Base-by-base conservation (phyloP, 30 jellyfish, hydroid and myxozoan species). In the Clytia hemisphaerica region DNA sequence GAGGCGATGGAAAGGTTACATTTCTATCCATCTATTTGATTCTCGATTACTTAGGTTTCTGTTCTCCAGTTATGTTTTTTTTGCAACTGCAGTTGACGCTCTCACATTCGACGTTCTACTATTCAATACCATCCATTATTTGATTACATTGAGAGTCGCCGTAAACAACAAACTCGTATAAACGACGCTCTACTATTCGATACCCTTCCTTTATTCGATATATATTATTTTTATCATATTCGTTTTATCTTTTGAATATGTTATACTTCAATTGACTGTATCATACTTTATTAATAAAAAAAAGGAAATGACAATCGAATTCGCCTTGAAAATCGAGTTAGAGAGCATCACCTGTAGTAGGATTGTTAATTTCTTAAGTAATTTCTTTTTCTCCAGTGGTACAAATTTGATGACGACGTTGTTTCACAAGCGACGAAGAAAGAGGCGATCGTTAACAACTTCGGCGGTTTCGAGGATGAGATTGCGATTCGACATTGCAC, bases 391-490 rank as follows among this genome's bases (percentile, higher is more conserved):
- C 16, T 73, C 35, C 57, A 91, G 95, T 91, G 99, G 99, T 77
- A 69, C 76, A 91, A 91, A 91, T 91, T 91, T 48, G 99, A 91
- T 45, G 99, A 91, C 63, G 99, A 91, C 35, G 95, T 91, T 34
- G 99, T 91, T 46, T 82, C 95, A 3, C 93, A 79, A 94, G 97
- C 97, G 19, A 79, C 92, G 63, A 88, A 88, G 37, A 88, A 74
- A 38, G 97, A 88, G 55, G 97, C 97, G 18, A 80, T 88, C 27
- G 97, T 79, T 30, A 88, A 88, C 46, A 88, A 88, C 37, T 88
- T 88, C 61, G 97, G 97, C 21, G 97, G 97, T 24, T 74, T 63
- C 37, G 97, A 88, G 95, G 95, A 84, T 28, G 95, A 84, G 35
- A 61, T 88, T 45, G 60, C 81, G 4, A 83, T 88, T 19, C 35